Evolutionary conservation across 2,113 vertebrate species (phyloP).

Genomic region (Cygnus buccinator): DNA sequence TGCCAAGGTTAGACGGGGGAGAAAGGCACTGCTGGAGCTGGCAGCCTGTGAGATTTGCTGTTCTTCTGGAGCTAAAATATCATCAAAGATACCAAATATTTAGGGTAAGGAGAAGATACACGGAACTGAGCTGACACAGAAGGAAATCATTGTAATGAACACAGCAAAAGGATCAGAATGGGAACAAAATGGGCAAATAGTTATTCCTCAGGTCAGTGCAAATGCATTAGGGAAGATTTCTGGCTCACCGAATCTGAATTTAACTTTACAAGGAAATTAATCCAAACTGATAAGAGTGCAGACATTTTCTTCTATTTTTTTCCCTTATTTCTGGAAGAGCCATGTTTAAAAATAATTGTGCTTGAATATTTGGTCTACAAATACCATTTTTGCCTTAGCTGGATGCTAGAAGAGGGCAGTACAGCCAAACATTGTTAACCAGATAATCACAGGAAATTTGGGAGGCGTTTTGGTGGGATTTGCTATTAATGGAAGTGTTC

Average conservation of each 20-base stretch:
- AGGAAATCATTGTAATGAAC: not conserved
- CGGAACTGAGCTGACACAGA: not conserved
- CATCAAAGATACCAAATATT: not conserved
- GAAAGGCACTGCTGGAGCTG: slow-evolving; percentile 75
- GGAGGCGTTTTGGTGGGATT: not conserved
- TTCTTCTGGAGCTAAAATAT: not conserved
- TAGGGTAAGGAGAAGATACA: not conserved
- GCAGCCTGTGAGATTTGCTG: slow-evolving; percentile 67
- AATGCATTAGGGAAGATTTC: not conserved
- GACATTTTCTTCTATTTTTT: not conserved
- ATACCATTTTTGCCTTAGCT: not conserved
- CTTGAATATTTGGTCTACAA: not conserved
- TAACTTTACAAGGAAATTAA: not conserved
- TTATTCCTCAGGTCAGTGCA: not conserved
- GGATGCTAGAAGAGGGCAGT: not conserved
- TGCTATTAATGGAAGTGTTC: not conserved
- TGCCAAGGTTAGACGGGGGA: slow-evolving; percentile 67
- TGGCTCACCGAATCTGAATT: not conserved
- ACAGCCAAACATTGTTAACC: slow-evolving; percentile 5
- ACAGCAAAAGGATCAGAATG: not conserved
- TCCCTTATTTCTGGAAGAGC: not conserved
- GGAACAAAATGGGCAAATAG: not conserved
- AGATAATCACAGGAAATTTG: slow-evolving; percentile 23
- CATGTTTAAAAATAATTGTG: not conserved
- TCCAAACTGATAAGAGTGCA: not conserved